Percentiles rank a stretch among this genome's conserved stretches.
phyloP scores from a whole-genome alignment of 2,888 invertebrate species.

The Norana najaformis region DNA sequence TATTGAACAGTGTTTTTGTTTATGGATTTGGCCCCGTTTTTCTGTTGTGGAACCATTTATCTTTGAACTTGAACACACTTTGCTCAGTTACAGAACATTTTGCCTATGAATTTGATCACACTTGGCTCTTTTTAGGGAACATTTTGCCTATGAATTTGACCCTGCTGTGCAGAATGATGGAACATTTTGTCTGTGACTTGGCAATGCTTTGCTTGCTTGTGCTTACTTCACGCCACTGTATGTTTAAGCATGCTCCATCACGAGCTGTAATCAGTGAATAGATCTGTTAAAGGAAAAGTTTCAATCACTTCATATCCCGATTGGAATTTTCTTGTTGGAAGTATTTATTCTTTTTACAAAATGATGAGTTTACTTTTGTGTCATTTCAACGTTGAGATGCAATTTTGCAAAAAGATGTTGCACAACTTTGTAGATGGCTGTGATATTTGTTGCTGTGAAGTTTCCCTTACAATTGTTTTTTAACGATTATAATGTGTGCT shows the following conservation, averaged over 20 bases:
- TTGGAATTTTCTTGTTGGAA: background rate
- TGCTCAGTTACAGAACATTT: background rate
- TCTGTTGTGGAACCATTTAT: background rate
- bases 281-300: too few species aligned
- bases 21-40: background rate
- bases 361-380: background rate
- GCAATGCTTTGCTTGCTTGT: too few species aligned
- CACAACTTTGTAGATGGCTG: background rate
- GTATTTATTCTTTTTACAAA: background rate
- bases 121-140: too few species aligned
- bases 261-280: too few species aligned
- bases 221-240: too few species aligned
- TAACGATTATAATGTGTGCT: background rate
- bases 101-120: too few species aligned
- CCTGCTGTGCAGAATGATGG: background rate
- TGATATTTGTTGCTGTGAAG: background rate
- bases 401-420: too few species aligned
- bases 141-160: too few species aligned
- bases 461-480: background rate
- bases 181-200: background rate
- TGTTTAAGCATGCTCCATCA: background rate
- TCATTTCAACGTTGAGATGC: background rate
- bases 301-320: background rate
- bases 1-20: background rate
- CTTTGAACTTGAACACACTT: too few species aligned